Conservation (phyloP, 2,113 vertebrate genomes). For the Lophius piscatorius region DNA sequence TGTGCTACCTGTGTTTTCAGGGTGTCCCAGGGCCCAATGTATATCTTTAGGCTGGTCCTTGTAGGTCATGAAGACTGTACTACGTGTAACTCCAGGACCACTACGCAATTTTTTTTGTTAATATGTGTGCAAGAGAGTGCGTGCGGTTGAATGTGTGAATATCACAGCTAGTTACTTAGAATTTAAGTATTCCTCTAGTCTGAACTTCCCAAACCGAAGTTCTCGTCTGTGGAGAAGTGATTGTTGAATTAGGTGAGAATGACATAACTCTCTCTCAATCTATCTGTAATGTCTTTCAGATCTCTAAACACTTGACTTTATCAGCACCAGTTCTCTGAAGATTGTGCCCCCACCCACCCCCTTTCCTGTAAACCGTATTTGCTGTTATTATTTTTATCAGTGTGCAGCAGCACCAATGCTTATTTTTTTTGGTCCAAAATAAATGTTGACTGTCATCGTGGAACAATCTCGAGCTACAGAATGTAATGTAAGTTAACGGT, state of each 20-base stretch:
- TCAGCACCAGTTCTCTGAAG: conserved; percentile 50
- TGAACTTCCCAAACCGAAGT: conserved; percentile 45
- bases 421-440: conserved; percentile 67
- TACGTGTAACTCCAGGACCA: conserved; percentile 76
- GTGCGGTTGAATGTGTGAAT: conserved; percentile 43
- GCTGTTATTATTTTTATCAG: conserved; percentile 29
- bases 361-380: conserved; percentile 54
- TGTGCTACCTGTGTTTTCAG: conserved; percentile 68
- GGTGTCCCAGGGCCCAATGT: conserved; percentile 65
- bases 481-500: conserved; percentile 73
- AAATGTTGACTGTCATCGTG: conserved; percentile 67
- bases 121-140: conserved; percentile 8
- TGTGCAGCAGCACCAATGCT: conserved; percentile 70
- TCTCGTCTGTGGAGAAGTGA: conserved; percentile 52
- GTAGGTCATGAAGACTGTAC: conserved; percentile 67
- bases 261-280: conserved; percentile 73
- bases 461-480: conserved; percentile 72
- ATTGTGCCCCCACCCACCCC: conserved; percentile 10
- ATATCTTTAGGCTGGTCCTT: conserved; percentile 77
- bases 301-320: conserved; percentile 69
- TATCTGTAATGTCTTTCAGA: conserved; percentile 56
- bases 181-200: conserved; percentile 64
- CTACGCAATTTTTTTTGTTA: conserved; percentile 66
- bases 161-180: conserved; percentile 64
- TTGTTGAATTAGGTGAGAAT: conserved; percentile 56